These are phyloP conservation scores for Machimus rusticus DNA, from an alignment of 2,888 invertebrate species.

Conservation along the genomic window DNA sequence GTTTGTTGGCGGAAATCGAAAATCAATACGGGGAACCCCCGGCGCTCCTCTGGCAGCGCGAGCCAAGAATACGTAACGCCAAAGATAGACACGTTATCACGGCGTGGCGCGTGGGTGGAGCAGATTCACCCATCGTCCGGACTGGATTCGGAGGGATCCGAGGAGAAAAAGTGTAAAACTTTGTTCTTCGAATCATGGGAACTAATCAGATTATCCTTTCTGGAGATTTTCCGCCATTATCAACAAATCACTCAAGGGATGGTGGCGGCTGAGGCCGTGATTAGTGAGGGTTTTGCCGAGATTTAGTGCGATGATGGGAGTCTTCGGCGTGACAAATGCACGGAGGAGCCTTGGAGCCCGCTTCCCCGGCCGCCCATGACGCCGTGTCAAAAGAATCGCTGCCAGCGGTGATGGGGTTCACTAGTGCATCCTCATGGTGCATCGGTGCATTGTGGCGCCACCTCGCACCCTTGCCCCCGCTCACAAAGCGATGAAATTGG, in stretches of 20 bases:
- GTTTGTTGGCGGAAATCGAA: constrained; percentile 45
- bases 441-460: neutral
- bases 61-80: constrained; percentile 26
- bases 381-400: neutral
- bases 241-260: constrained; percentile 36
- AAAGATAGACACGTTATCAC: constrained; percentile 36
- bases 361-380: neutral
- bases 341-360: neutral
- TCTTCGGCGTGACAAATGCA: neutral
- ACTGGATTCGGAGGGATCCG: neutral
- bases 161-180: constrained; percentile 35
- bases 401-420: neutral
- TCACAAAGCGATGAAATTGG: constrained; percentile 2
- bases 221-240: constrained; percentile 43
- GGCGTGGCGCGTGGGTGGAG: neutral
- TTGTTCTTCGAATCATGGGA: constrained; percentile 27
- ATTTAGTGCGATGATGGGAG: constrained; percentile 2
- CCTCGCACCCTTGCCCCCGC: neutral
- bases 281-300: neutral
- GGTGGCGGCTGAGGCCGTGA: neutral
- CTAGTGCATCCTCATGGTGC: neutral
- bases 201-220: constrained; percentile 44
- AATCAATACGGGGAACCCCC: constrained; percentile 40
- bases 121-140: neutral
- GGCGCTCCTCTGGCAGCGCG: constrained; percentile 1